Evolutionary conservation across 2,113 vertebrate species (phyloP).

Genomic region (Actenoides lindsayi): DNA sequence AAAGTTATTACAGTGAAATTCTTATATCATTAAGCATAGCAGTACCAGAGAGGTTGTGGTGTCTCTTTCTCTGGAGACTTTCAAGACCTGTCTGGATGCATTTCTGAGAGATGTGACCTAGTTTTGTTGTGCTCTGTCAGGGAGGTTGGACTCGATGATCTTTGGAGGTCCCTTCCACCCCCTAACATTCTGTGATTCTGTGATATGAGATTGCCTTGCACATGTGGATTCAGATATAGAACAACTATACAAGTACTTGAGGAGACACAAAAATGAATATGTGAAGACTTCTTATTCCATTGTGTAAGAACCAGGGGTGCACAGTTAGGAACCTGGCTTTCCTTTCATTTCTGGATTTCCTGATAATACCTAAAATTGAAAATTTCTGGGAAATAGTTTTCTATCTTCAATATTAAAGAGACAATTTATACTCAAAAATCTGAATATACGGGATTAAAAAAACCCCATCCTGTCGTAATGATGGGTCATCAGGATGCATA

Average conservation of each 20-base stretch:
- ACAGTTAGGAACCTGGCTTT: background rate
- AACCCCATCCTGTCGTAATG: background rate
- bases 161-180: no score
- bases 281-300: background rate
- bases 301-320: background rate
- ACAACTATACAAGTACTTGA: background rate
- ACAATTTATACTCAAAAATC: background rate
- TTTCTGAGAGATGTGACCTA: no score
- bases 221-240: background rate
- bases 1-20: background rate
- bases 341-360: background rate
- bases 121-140: no score
- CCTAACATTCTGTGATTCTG: no score
- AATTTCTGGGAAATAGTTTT: background rate
- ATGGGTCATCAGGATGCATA: background rate
- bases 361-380: background rate
- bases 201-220: background rate
- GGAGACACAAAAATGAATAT: background rate
- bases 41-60: background rate
- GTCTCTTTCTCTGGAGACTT: no score
- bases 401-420: background rate
- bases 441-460: background rate
- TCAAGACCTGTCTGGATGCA: no score
- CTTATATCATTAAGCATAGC: background rate
- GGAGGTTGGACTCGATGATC: no score